Evolutionary conservation across 2,113 vertebrate species (phyloP), one percentile per base, ranked within the genome.

Genomic region (Hydropotes inermis): DNA sequence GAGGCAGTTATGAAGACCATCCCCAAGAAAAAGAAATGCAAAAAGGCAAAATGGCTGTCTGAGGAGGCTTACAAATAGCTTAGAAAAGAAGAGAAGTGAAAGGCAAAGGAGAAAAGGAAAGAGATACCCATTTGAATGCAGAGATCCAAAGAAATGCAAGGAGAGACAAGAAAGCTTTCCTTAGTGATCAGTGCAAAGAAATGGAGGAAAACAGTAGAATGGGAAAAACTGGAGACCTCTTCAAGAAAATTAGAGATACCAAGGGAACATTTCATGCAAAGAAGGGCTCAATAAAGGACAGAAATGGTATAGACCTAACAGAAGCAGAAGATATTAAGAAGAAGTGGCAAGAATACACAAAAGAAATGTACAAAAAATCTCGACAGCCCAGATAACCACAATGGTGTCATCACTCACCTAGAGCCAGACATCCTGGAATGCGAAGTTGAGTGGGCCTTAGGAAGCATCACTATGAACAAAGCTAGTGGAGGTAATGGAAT

Each of bases 371-470:
- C n/a, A 36, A 70, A 70, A 36, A 70, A 21, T 36, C 64, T 70
- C 17, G n/a, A 67, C 2, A 17, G 11, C 64, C 10, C 64, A 70
- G n/a, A 70, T 70, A 36, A 70, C 5, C 9, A 21, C 5, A 2
- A 36, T 70, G n/a, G n/a, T 70, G 9, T 36, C 9, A 70, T 70
- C 17, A 70, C 9, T 70, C 17, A 70, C 5, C n/a, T 21, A 36
- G 0, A 70, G n/a, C n/a, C 64, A 70, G 17, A 36, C 17, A 36
- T 70, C 17, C n/a, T 70, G n/a, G 64, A 70, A 2, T 70, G 17
- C 0, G 2, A 36, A 70, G 17, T 21, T 0, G 17, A 70, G 64
- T 36, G 8, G 64, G 10, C 4, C n/a, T 70, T 36, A 70, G 64
- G 4, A 36, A 10, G n/a, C 64, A 70, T 70, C 19, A 19, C 33